These are phyloP conservation scores for Drosophila setosimentum DNA, from an alignment of 2,888 invertebrate genomes.

Conservation along the genomic window DNA sequence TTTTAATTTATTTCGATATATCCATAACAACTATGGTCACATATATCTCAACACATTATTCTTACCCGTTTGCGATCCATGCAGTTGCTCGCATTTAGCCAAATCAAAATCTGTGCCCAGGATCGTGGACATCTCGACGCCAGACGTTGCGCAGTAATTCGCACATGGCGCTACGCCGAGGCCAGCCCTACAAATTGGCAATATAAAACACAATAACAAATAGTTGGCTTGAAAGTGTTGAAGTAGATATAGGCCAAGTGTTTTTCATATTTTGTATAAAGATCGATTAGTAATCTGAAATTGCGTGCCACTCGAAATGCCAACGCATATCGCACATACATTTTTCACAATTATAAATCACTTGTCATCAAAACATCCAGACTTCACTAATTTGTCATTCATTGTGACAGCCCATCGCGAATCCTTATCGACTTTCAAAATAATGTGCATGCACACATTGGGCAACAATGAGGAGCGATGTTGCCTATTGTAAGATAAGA, in stretches of 20 bases:
- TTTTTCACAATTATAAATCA: conserved; percentile 28
- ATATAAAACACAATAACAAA: not conserved
- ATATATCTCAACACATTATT: not conserved
- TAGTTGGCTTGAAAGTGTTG: conserved; percentile 4
- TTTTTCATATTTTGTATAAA: conserved; percentile 5
- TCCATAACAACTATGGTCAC: not conserved
- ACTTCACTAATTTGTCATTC: conserved; percentile 48
- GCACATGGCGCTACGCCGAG: conserved; percentile 82
- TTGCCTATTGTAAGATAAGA: conserved; percentile 34
- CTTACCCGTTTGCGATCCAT: conserved; percentile 87
- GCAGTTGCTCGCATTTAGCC: conserved; percentile 87
- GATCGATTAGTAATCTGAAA: conserved; percentile 21
- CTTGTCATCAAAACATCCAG: conserved; percentile 17
- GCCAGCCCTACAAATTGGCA: conserved; percentile 79
- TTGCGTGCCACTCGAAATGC: conserved; percentile 37
- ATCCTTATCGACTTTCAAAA: conserved; percentile 33
- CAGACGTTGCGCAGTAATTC: conserved; percentile 70
- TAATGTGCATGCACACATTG: conserved; percentile 5
- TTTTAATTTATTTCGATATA: too few relatives aligned
- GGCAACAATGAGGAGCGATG: not conserved
- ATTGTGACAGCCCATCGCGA: conserved; percentile 43
- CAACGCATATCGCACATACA: conserved; percentile 20
- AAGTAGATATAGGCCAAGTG: conserved; percentile 21
- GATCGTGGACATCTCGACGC: conserved; percentile 23
- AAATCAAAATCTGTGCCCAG: conserved; percentile 59